Percentiles rank a stretch among this genome's conserved stretches.
These are phyloP conservation scores for Protonemura montana DNA, from an alignment of 2,888 invertebrate genomes.

Conservation along the genomic window DNA sequence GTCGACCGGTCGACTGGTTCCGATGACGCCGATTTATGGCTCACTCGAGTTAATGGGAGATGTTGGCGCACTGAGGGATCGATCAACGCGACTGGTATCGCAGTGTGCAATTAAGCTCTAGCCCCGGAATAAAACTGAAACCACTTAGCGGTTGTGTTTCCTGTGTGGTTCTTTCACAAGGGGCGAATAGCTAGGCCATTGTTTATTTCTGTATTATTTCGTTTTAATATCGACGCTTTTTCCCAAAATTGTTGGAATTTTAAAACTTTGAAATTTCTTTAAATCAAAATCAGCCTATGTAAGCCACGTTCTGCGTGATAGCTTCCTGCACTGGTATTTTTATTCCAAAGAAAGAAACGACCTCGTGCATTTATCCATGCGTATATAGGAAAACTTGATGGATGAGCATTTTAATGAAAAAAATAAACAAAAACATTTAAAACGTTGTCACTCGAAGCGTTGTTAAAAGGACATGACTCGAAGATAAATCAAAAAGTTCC, in stretches of 20 bases:
- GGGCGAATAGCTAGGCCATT: no score
- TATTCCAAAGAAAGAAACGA: background rate
- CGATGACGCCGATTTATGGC: conserved; percentile 12
- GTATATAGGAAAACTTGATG: background rate
- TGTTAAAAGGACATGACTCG: conserved; percentile 7
- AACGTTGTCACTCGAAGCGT: background rate
- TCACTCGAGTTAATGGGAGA: background rate
- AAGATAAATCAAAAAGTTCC: background rate
- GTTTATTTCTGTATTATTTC: no score
- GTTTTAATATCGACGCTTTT: no score
- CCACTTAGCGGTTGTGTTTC: conserved; percentile 7
- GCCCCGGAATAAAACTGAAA: background rate
- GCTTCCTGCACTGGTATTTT: background rate
- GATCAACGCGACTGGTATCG: background rate
- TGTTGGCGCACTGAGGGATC: background rate
- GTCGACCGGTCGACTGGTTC: background rate
- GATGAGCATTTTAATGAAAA: conserved; percentile 7
- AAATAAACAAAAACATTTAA: conserved; percentile 12
- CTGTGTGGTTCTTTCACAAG: background rate
- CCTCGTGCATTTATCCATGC: background rate
- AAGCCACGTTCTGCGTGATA: background rate
- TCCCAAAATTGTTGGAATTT: no score
- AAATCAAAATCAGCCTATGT: background rate
- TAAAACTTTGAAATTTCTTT: no score
- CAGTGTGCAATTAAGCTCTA: background rate